These are phyloP conservation scores for Lithophane semibrunnea DNA, from an alignment of 2,888 invertebrate genomes.

Conservation along the genomic window DNA sequence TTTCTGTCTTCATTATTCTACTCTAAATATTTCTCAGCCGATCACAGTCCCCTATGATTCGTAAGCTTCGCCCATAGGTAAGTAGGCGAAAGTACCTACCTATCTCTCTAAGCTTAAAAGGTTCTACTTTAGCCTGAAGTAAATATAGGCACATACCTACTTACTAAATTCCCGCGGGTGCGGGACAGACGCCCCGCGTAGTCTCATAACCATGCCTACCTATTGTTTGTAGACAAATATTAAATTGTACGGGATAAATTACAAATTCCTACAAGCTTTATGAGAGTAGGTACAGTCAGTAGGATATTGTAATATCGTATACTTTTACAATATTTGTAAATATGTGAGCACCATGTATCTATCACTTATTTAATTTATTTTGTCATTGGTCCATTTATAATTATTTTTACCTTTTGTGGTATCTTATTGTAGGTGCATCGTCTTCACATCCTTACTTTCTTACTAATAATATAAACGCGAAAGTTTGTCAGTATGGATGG, in stretches of 20 bases:
- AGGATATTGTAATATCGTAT: too few relatives aligned
- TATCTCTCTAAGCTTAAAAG: constrained; percentile 29
- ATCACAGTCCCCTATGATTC: constrained; percentile 10
- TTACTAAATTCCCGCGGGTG: constrained; percentile 13
- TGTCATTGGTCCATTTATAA: too few relatives aligned
- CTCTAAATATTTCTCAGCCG: neutral
- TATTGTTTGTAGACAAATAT: constrained; percentile 13
- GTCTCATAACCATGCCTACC: neutral
- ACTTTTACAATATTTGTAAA: too few relatives aligned
- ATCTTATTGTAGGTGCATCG: too few relatives aligned
- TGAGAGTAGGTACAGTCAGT: neutral
- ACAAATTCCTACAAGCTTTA: neutral
- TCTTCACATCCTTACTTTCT: too few relatives aligned
- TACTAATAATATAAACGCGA: too few relatives aligned
- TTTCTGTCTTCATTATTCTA: too few relatives aligned
- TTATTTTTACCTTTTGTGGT: too few relatives aligned
- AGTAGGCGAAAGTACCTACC: neutral
- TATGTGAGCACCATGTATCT: too few relatives aligned
- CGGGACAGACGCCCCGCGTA: too few relatives aligned
- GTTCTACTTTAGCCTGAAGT: constrained; percentile 31
- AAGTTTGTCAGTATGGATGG: too few relatives aligned
- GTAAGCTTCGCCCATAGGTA: constrained; percentile 2
- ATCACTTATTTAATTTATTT: too few relatives aligned
- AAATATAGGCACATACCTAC: constrained; percentile 9
- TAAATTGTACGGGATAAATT: constrained; percentile 14